Evolutionary conservation across 2,797 vertebrate genomes (phyloP), one percentile per base, ranked within the genome.

Genomic region (Sylvia borin): DNA sequence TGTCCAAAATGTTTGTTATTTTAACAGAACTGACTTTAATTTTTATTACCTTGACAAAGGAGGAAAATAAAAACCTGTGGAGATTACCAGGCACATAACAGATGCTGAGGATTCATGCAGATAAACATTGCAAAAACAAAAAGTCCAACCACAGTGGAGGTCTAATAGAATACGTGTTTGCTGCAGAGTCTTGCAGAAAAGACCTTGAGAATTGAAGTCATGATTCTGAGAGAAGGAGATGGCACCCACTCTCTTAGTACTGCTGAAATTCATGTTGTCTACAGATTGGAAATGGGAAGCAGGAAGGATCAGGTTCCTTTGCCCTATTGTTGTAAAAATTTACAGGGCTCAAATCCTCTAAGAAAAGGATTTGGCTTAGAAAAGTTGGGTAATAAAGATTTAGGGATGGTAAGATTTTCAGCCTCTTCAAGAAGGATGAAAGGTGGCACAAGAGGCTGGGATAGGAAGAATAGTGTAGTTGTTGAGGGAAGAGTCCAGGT

Each of bases 121-220:
- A 79, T 66, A 73, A 91, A 43, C 15, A 24, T 72, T 87, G 51
- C 21, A 38, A 47, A 57, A 88, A 47, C 15, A 29, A 45, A 78
- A 54, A 2, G 9, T 54, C 13, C 34, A 77, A 5, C 4, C 15
- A 48, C 27, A 22, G 6, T 31, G 25, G 10, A 70, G 32, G 5
- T 76, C 25, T 55, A 32, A 10, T 43, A 57, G 13, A 60, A 22
- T 1, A 4, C 12, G 1, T 64, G 9, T 38, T 88, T 62, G 16
- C 48, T 73, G n/a, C 22, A 76, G 76, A 60, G 8, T 53, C 10
- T 58, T 88, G 40, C 11, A 84, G 27, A 17, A 88, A 93, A 93
- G 31, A 60, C 38, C 40, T 82, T 0, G 0, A 76, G 66, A 85
- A 51, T 0, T 20, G 18, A 85, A 87, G 66, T 25, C 3, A 7